Evolutionary conservation across 2,888 invertebrate species (phyloP), one percentile per base, ranked within the genome.

Genomic region (Linnaemya vulpina): DNA sequence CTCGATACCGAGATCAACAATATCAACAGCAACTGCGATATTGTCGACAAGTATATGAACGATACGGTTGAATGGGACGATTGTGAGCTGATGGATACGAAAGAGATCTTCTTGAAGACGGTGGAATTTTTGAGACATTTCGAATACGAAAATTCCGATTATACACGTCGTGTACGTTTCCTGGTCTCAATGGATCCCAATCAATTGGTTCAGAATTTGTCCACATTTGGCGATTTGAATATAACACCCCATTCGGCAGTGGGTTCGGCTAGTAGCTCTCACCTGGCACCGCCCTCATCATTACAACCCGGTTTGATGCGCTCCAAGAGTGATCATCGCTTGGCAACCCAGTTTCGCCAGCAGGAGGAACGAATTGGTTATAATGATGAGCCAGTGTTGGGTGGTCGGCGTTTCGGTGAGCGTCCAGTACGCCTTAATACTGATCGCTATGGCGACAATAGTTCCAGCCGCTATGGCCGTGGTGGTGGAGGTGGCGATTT

Each of bases 71-170:
- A 97, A 89, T 97, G 98, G 96, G 97, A 98, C 89, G 97, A 98
- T 89, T 96, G 97, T 87, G 97, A 98, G 91, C 94, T 98, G 87
- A 97, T 98, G 94, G 98, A 98, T 90, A 97, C 98, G 80, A 99
- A 99, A 93, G 98, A 98, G 93, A 97, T 98, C 87, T 98, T 98
- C 93, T 93, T 98, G 25, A 98, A 98, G 92, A 98, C 98, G 17
- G 96, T 99, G 65, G 98, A 99, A 90, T 98, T 98, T 92, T 95
- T 99, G 88, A 94, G 97, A 90, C 98, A 97, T 93, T 98, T 98
- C 90, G 98, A 98, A 92, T 97, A 98, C 89, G 98, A 98, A 93
- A 97, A 96, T 86, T 96, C 96, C 73, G 98, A 98, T 92, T 98
- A 97, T 90, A 96, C 95, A 86, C 94, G 98, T 86, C 95, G 97